Evolutionary conservation across 1,140 invertebrate species (phyloP).

Genomic region (Drosophila takahashii): DNA sequence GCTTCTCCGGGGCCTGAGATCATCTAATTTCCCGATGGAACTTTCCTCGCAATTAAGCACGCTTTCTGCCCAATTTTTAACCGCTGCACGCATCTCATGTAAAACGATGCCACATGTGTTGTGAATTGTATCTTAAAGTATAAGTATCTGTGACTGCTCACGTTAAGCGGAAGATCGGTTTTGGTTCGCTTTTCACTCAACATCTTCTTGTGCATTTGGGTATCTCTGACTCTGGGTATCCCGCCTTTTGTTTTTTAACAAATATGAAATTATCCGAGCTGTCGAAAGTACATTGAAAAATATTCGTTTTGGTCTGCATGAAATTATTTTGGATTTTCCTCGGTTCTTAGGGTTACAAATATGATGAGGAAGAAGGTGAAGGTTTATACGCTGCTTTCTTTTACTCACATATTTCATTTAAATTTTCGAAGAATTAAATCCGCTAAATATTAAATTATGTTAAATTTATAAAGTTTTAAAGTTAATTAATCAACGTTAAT

Average conservation of each 20-base stretch:
- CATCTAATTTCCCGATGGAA: slow-evolving; percentile 51
- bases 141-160: slow-evolving; percentile 51
- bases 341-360: slow-evolving; percentile 41
- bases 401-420: background rate
- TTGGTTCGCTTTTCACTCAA: slow-evolving; percentile 62
- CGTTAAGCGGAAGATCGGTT: slow-evolving; percentile 66
- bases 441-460: background rate
- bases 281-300: slow-evolving; percentile 45
- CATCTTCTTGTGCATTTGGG: slow-evolving; percentile 23
- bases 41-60: slow-evolving; percentile 78
- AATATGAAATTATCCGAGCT: slow-evolving; percentile 69
- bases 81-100: slow-evolving; percentile 67
- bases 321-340: slow-evolving; percentile 43
- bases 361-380: background rate
- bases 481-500: no score
- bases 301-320: slow-evolving; percentile 44
- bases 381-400: background rate
- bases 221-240: background rate
- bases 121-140: slow-evolving; percentile 28
- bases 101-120: slow-evolving; percentile 79
- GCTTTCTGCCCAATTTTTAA: slow-evolving; percentile 79
- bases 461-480: no score
- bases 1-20: slow-evolving; percentile 65
- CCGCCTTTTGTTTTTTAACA: slow-evolving; percentile 56
- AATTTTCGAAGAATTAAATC: background rate